Evolutionary conservation across 2,888 invertebrate genomes (phyloP).

Genomic region (Aphelenchoides bicaudatus): DNA sequence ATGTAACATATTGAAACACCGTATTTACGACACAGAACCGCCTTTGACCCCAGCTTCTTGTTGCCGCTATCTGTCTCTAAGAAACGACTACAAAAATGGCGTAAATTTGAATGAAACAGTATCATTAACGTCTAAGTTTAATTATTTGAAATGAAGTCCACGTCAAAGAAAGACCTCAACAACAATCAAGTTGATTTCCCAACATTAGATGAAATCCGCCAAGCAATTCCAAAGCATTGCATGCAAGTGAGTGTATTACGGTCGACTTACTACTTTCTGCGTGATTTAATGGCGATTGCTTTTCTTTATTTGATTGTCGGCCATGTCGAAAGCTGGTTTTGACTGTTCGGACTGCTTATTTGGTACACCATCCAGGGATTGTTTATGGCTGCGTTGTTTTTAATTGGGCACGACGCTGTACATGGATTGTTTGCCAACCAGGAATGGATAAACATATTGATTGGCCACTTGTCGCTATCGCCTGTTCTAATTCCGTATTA

Average conservation of each 20-base stretch:
- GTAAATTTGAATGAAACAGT: no score
- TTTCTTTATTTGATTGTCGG: conserved; percentile 42
- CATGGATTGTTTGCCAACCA: conserved; percentile 41
- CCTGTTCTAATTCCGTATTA: conserved; percentile 39
- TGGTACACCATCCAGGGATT: conserved; percentile 37
- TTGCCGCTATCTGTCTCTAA: no score
- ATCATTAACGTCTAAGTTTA: no score
- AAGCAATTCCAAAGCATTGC: conserved; percentile 48
- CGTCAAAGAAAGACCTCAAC: no score
- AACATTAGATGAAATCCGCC: conserved; percentile 41
- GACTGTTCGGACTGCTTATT: conserved; percentile 41
- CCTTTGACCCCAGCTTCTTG: no score
- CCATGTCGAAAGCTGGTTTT: conserved; percentile 41
- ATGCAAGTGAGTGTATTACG: conserved; percentile 44
- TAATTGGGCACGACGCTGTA: conserved; percentile 33
- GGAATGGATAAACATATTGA: conserved; percentile 33
- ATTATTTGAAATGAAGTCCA: no score
- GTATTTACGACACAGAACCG: no score
- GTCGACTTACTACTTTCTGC: conserved; percentile 42
- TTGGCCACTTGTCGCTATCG: conserved; percentile 37
- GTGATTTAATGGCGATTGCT: conserved; percentile 41
- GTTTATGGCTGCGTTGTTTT: conserved; percentile 28
- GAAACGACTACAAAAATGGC: no score
- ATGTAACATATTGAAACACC: no score
- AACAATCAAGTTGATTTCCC: conserved; percentile 23